Evolutionary conservation across 2,888 invertebrate species (phyloP).

Genomic region (Pyrrhia umbra): DNA sequence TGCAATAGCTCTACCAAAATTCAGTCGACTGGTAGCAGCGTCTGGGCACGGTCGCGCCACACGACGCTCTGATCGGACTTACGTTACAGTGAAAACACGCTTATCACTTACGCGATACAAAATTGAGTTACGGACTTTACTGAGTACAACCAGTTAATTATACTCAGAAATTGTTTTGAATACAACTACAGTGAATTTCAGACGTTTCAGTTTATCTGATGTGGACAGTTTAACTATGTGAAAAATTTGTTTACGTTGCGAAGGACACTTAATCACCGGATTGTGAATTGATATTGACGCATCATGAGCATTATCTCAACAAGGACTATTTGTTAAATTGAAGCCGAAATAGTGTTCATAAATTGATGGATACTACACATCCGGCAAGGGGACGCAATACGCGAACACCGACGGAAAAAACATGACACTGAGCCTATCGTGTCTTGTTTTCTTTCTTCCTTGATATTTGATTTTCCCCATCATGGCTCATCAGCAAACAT

Average conservation of each 20-base stretch:
- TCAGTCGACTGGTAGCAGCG: constrained; percentile 88
- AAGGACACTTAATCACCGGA: constrained; percentile 64
- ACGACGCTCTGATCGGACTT: constrained; percentile 82
- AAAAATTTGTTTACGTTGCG: constrained; percentile 66
- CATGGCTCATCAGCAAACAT: constrained; percentile 82
- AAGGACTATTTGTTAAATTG: constrained; percentile 82
- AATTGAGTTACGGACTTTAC: constrained; percentile 69
- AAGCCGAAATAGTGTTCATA: constrained; percentile 79
- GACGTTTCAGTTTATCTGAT: constrained; percentile 57
- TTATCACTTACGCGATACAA: constrained; percentile 80
- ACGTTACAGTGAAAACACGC: constrained; percentile 85
- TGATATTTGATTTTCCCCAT: constrained; percentile 86
- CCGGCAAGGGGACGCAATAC: constrained; percentile 85
- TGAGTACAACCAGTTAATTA: constrained; percentile 47
- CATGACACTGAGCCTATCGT: constrained; percentile 88
- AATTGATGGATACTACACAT: constrained; percentile 89
- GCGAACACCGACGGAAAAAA: constrained; percentile 89
- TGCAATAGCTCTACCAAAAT: constrained; percentile 84
- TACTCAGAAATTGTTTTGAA: constrained; percentile 41
- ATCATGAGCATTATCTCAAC: constrained; percentile 76
- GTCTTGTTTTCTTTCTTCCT: constrained; percentile 88
- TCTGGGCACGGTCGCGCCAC: constrained; percentile 87
- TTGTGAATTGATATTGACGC: constrained; percentile 68
- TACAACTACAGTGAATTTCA: constrained; percentile 45
- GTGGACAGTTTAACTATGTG: constrained; percentile 78